Evolutionary conservation across 2,113 vertebrate species (phyloP).

Genomic region (Nansenia antarctica): DNA sequence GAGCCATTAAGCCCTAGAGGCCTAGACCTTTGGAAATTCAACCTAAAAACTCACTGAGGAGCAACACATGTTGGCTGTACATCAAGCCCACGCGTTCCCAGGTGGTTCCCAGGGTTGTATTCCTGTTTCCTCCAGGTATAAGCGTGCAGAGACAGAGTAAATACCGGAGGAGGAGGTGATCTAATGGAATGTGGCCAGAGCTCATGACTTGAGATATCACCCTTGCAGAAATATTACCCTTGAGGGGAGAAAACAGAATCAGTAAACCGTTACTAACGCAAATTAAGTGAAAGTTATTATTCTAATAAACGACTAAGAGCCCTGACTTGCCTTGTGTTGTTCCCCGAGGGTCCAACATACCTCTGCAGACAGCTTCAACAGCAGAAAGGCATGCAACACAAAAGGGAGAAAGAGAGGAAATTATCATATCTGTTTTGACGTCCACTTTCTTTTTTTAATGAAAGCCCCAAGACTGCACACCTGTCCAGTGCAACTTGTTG

Average conservation of each 20-base stretch:
- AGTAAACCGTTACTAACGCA: background rate
- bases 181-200: slow-evolving; percentile 26
- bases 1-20: no score
- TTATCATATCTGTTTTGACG: no score
- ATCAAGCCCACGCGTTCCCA: slow-evolving; percentile 9
- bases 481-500: no score
- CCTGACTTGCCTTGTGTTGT: slow-evolving; percentile 17
- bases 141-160: slow-evolving; percentile 53
- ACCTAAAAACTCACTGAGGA: background rate
- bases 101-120: slow-evolving; percentile 8
- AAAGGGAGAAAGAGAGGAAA: background rate
- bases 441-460: no score
- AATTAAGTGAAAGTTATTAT: slow-evolving; percentile 7
- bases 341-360: slow-evolving; percentile 16
- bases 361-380: slow-evolving; percentile 4
- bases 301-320: background rate
- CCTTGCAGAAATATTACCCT: slow-evolving; percentile 16
- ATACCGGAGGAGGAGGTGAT: slow-evolving; percentile 24
- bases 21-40: slow-evolving; percentile 16
- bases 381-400: background rate
- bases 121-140: slow-evolving; percentile 24
- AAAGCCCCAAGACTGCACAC: no score
- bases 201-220: background rate
- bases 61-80: background rate
- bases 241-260: background rate